Percentiles rank a stretch among this genome's conserved stretches.
These are phyloP conservation scores for Acleris holmiana DNA, from an alignment of 2,888 invertebrate species.

Conservation along the genomic window DNA sequence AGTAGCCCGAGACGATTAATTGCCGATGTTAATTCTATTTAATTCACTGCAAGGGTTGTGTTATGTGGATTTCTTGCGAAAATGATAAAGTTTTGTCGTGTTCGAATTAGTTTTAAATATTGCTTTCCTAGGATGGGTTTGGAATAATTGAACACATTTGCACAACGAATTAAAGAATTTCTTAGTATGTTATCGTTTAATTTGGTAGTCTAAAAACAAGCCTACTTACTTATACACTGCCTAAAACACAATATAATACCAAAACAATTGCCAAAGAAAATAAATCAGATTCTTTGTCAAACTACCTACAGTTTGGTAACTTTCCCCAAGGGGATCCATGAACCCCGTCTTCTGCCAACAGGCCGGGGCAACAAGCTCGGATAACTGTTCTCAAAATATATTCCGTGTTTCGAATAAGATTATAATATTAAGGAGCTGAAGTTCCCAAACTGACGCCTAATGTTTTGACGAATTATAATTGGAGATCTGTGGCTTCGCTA, in stretches of 20 bases:
- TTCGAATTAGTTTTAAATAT: no score
- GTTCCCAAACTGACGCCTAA: conserved; percentile 37
- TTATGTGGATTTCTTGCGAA: no score
- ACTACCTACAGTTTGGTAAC: conserved; percentile 18
- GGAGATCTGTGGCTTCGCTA: conserved; percentile 57
- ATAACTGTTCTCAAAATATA: conserved; percentile 67
- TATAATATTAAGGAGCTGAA: conserved; percentile 77
- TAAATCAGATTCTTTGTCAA: background rate
- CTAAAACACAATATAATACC: no score
- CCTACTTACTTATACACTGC: no score
- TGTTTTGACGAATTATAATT: conserved; percentile 65
- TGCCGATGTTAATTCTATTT: background rate
- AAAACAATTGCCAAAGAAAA: no score
- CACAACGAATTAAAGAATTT: no score
- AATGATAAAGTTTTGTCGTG: no score
- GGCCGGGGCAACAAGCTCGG: conserved; percentile 50
- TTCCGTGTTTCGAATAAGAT: conserved; percentile 81
- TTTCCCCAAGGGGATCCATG: conserved; percentile 14
- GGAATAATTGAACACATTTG: no score
- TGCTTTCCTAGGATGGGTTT: no score
- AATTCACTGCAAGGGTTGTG: no score
- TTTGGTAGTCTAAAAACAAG: no score
- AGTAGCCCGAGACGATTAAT: background rate
- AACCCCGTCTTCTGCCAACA: conserved; percentile 25
- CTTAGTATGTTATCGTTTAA: no score